Base-by-base conservation (phyloP, 2,888 invertebrate species). In the Agriopis leucophaearia region DNA sequence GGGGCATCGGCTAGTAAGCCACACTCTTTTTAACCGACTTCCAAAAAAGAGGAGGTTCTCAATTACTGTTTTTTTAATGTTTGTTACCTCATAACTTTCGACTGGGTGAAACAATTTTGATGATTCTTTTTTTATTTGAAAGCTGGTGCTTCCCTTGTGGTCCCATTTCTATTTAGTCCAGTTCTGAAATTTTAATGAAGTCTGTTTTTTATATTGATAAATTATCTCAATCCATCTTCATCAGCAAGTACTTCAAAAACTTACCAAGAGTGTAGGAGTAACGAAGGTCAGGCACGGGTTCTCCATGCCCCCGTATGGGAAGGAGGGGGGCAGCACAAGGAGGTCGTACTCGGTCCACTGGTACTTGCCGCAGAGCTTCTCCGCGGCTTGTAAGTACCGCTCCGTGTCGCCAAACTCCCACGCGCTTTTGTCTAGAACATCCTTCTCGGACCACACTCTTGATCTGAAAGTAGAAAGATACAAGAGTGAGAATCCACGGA, bases 231-330 rank as follows among this genome's bases (percentile, higher is more conserved):
- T n/a, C 27, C 27, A 27, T 27, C 27, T 27, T 27, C 1, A 27
- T 27, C 27, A 27, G 27, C 0, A 27, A 27, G 27, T 27, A 27
- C 27, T 27, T 27, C 5, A 4, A 27, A 27, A 27, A 27, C 94
- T 94, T 86, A 97, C 97, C 92, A 99, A 89, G 57, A 99, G 83
- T 0, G 99, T 99, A 5, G 99, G 99, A 0, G 99, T 99, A 4
- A 99, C 97, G 89, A 99, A 99, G 0, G 99, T 99, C 57, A 99
- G 90, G 85, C 99, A 99, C 0, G 99, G 99, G 94, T 99, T 99
- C 90, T 99, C 99, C 99, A 99, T 99, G 18, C 99, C 99, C 0
- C 99, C 99, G 85, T 96, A 99, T 0, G 99, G 98, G 94, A 99
- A 99, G 73, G 97, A 97, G 0, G 99, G 98, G 0, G 99, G 99